Base-by-base conservation (phyloP, 2,113 vertebrate species). In the Archilochus colubris region DNA sequence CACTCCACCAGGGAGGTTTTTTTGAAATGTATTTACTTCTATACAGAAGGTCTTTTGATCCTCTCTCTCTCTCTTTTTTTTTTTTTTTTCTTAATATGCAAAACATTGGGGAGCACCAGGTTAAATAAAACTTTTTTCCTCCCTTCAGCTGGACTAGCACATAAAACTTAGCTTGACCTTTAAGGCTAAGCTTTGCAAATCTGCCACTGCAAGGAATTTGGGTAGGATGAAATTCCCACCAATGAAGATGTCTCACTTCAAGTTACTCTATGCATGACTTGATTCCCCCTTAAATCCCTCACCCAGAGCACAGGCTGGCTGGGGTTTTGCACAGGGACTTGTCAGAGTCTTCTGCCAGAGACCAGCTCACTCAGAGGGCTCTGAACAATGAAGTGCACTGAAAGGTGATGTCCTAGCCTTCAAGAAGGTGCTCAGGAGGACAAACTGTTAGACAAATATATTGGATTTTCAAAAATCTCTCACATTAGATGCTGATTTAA, bases 111-210 rank as follows among this genome's bases (percentile, higher is more conserved):
- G 46, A 62, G 94, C 55, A 6, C 28, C 38, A 74, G 54, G 50
- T 76, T 96, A 88, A 94, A 94, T 61, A 46, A 96, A 92, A 76
- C 7, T 6, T 64, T 21, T 87, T 73, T 67, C n/a, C 23, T 61
- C 38, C 14, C 9, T 86, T 88, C 20, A 53, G 33, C 31, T 70
- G 17, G 58, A 92, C 78, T 44, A 91, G 25, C 14, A 18, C 12
- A 59, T 61, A 83, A 86, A 91, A 81, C 48, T 78, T n/a, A 53
- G 40, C 27, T 48, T 68, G 74, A 72, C 70, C 75, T 89, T 68
- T 36, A 53, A 92, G 38, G 50, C 54, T 86, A 83, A 86, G 61
- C 53, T 93, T 86, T 82, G 73, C 31, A 86, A 86, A 86, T 75
- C 89, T 95, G 31, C n/a, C 69, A 58, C 9, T 19, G 28, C 31